Evolutionary conservation across 2,888 invertebrate genomes (phyloP), one percentile per base, ranked within the genome.

Genomic region (Pammene aurita): DNA sequence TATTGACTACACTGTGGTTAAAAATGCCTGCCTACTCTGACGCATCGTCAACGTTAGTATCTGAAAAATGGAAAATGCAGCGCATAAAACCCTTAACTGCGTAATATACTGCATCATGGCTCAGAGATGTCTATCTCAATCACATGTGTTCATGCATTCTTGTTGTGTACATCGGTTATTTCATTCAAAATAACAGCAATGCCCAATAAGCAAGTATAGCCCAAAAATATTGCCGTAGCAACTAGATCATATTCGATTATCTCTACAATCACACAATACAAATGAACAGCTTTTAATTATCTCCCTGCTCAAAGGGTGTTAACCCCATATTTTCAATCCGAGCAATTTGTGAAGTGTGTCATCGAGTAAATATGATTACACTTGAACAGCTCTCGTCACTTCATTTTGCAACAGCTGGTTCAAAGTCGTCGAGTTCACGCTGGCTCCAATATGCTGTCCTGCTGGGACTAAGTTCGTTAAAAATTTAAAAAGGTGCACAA

Each of bases 371-470:
- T 76, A 72, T 66, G 78, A 79, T 80, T 79, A 78, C 75, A 75
- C 74, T 62, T 66, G 71, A 77, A 78, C 78, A 75, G 71, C 75
- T 71, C 78, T 80, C 72, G 13, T 38, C 50, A 26, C 63, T 72
- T 63, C 50, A 71, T 71, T 68, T 34, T n/a, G 50, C 38, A 52
- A 38, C 63, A 52, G 68, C 62, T 57, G 62, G 62, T 41, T 7
- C 48, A n/a, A n/a, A 54, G 34, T 34, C 58, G 67, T 62, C 68
- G 70, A 78, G 78, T 73, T 73, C 76, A 74, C 70, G 75, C 76
- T 78, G 78, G 68, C 71, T 50, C 63, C 83, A 83, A 83, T 83
- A 84, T 83, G 83, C 72, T 73, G 52, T 57, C 68, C 14, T 46
- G 44, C 57, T 68, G 68, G 44, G 54, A 5, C n/a, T 18, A 26